These are phyloP conservation scores for Plutella xylostella DNA, from an alignment of 2,888 invertebrate genomes.

Conservation along the genomic window DNA sequence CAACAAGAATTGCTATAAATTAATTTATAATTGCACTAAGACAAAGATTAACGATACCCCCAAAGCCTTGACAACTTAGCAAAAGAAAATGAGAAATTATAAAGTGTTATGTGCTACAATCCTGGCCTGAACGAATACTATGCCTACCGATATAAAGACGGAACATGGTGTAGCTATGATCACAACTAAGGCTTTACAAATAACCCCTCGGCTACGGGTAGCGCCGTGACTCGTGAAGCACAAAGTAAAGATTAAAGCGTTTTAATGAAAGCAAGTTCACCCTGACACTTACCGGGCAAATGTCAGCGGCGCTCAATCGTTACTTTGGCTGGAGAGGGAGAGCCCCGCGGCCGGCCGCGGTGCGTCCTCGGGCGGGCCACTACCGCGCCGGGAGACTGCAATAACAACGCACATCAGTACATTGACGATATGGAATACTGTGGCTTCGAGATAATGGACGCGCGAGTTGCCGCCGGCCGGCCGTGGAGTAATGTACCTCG, in stretches of 20 bases:
- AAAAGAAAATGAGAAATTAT: no score
- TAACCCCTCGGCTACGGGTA: conserved; percentile 12
- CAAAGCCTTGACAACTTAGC: no score
- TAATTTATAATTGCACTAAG: no score
- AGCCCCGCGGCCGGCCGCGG: conserved; percentile 63
- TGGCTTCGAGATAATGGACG: conserved; percentile 63
- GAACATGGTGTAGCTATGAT: no score
- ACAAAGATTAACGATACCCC: no score
- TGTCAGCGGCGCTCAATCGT: conserved; percentile 65
- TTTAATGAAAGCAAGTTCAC: conserved; percentile 57
- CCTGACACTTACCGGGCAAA: conserved; percentile 68
- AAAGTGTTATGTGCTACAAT: no score
- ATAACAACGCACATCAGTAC: conserved; percentile 65
- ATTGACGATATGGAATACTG: conserved; percentile 46
- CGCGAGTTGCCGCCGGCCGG: conserved; percentile 55
- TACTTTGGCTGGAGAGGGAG: conserved; percentile 61
- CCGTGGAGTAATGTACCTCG: conserved; percentile 76
- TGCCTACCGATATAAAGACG: no score
- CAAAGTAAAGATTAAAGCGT: conserved; percentile 69
- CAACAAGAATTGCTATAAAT: no score
- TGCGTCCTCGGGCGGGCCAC: conserved; percentile 44
- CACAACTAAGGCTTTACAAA: conserved; percentile 15
- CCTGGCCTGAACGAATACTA: no score
- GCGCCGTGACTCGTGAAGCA: conserved; percentile 53
- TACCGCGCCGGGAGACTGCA: conserved; percentile 53